A percentile compares a stretch with the other conserved stretches of the same genome.
Conservation (phyloP, 2,113 vertebrate genomes). For the Malurus cyaneus region DNA sequence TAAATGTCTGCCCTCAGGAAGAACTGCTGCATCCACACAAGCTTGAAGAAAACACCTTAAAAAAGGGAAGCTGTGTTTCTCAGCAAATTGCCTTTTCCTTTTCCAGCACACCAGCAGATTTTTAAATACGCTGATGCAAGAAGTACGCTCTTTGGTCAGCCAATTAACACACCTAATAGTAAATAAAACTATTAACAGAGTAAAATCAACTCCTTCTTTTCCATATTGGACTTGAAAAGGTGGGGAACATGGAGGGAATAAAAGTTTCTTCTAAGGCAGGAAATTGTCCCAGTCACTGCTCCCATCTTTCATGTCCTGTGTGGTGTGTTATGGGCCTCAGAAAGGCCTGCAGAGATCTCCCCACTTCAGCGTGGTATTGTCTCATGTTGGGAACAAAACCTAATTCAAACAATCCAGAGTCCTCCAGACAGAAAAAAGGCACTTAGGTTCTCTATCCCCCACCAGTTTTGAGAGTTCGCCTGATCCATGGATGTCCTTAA, state of each 20-base stretch:
- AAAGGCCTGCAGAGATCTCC: background rate
- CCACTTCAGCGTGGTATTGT: background rate
- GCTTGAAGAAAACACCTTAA: background rate
- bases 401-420: background rate
- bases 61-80: constrained; percentile 14
- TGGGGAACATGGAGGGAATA: background rate
- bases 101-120: background rate
- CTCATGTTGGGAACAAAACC: background rate
- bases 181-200: background rate
- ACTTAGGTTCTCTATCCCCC: accelerated
- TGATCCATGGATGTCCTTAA: background rate
- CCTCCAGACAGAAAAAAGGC: background rate
- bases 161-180: background rate
- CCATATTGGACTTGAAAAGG: background rate
- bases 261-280: background rate
- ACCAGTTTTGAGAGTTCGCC: background rate
- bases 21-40: background rate
- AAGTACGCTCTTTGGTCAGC: background rate
- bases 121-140: background rate
- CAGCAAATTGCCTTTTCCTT: background rate
- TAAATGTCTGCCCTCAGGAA: background rate
- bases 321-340: background rate
- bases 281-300: background rate
- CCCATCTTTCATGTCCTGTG: background rate
- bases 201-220: background rate